Evolutionary conservation across 2,113 vertebrate species (phyloP), one percentile per base, ranked within the genome.

Genomic region (Scolopax mira): DNA sequence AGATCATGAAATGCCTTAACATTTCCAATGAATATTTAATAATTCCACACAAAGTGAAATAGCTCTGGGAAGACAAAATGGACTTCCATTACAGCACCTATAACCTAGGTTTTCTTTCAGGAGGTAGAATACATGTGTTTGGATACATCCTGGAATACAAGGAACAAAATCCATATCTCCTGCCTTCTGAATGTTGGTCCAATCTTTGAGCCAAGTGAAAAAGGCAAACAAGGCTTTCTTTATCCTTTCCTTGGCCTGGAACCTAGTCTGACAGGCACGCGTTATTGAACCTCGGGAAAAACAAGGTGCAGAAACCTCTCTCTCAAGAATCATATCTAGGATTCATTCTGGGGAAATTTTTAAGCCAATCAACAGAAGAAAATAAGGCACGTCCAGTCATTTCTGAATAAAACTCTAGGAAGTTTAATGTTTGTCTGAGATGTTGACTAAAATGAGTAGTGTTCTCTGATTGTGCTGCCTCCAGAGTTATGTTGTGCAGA

Each of bases 331-430:
- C 18, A n/a, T 11, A 31, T 9, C 15, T 65, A 51, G 48, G 18
- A 41, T 37, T 73, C 48, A 71, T 58, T 67, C 37, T 1, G 4
- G 28, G 21, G 3, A 35, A 85, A 33, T 3, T 33, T 46, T 81
- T 39, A 64, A 87, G 31, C 3, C 25, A 74, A 5, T 21, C 6
- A 80, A 42, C 6, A 8, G 39, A 91, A 8, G 39, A 91, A 74
- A 84, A 89, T 0, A 0, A 79, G 57, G 17, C 8, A 41, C 5
- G 66, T 86, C 2, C 27, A 51, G 14, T 4, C 3, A 10, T 5
- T 17, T 93, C 64, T 92, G 51, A 71, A 71, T 30, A 78, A 67
- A 91, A 24, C 7, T 74, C 33, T 11, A 69, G 5, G 10, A 55
- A 85, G 7, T 3, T 23, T 64, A 33, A 33, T 21, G 18, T 55